Evolutionary conservation across 2,888 invertebrate genomes (phyloP), one percentile per base, ranked within the genome.

Genomic region (Acutogordius australiensis): DNA sequence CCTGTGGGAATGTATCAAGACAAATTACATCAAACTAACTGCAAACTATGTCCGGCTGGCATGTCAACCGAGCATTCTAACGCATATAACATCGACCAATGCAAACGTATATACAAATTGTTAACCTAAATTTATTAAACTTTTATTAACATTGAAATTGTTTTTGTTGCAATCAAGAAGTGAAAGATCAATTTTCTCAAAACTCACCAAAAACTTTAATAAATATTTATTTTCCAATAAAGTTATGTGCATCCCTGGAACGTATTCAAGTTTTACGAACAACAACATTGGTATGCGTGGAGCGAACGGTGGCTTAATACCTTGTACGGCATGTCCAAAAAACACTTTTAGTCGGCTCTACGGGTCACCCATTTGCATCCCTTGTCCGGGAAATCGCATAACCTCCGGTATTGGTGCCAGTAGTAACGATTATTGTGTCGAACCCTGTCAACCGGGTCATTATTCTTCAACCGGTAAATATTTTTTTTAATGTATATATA

Each of bases 1-100:
- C 81, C 84, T 1, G 77, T 81, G 66, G 94, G 91, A 21, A 86
- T 79, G 69, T 94, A 87, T 72, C 91, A 91, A 73, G 87, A 87
- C 67, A 78, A 81, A 66, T 83, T 84, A 63, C 78, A 86, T 51
- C 86, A 88, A 75, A 84, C 85, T 1, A 77, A 81, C 0, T 94
- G 94, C 70, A 76, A 81, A 58, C 79, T 81, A 63, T 94, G 94
- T 70, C 87, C 90, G 1, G 78, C 80, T 66, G 90, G 88, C 64
- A 87, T 85, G 4, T 91, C 86, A 68, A 91, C 91, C 0, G 29
- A 29, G 18, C 4, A 27, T 26, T 18, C 28, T 28, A 30, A 30
- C 23, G 13, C 29, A 28, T 8, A 28, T 28, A n/a, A 4, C 29
- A 57, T 57, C 30, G 58, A 57, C 8, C 18, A 57, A n/a, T 57